A percentile compares a stretch with the other conserved stretches of the same genome.
phyloP scores from a whole-genome alignment of 2,113 vertebrate species.

The Fulmarus glacialis region DNA sequence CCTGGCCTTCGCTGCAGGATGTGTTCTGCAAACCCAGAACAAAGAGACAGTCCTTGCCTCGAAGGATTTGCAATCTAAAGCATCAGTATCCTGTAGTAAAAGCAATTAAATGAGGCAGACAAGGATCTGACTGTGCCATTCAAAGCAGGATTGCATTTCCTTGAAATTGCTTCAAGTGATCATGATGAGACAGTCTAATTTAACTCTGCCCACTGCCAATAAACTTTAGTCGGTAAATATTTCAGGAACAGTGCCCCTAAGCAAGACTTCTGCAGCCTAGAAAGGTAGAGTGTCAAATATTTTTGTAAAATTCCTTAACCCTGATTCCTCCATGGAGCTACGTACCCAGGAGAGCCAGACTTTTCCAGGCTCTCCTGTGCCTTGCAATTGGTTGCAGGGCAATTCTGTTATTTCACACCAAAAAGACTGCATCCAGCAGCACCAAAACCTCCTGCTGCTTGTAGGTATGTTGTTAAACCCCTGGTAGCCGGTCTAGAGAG shows the following conservation, averaged over 20 bases:
- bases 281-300: neutral
- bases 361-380: neutral
- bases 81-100: slow-evolving; percentile 44
- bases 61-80: neutral
- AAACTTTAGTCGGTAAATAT: neutral
- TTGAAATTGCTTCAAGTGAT: slow-evolving; percentile 9
- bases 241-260: neutral
- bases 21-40: slow-evolving; percentile 6
- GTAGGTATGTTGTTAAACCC: neutral
- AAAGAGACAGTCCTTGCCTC: neutral
- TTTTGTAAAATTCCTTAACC: neutral
- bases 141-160: neutral
- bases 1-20: neutral
- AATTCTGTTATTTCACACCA: neutral
- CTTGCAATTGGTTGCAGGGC: neutral
- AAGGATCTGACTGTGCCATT: slow-evolving; percentile 35
- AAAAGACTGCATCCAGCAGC: neutral
- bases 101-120: slow-evolving; percentile 45
- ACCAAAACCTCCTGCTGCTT: neutral
- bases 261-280: neutral
- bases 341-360: neutral
- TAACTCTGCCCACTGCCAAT: slow-evolving; percentile 4
- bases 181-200: neutral
- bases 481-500: neutral
- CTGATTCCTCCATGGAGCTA: neutral